These are phyloP conservation scores for Drosophila macrothrix DNA, from an alignment of 2,888 invertebrate species.

Conservation along the genomic window DNA sequence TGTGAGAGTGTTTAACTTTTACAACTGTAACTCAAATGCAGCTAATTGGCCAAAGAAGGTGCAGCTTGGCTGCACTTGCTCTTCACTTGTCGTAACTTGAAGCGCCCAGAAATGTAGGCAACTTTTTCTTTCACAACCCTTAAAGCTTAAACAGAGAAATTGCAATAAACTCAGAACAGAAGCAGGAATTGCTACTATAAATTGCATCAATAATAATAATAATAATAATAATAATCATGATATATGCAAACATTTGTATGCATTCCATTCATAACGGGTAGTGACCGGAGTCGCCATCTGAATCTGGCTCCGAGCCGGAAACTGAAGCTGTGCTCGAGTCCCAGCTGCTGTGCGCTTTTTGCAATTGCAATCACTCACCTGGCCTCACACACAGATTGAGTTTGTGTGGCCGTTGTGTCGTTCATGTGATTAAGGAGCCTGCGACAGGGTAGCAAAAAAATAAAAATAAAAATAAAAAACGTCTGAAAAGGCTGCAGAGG, in stretches of 20 bases:
- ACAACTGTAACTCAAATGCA: conserved; percentile 56
- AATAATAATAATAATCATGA: conserved; percentile 42
- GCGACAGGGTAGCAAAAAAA: not conserved
- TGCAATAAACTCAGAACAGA: not conserved
- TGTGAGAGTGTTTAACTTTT: conserved; percentile 58
- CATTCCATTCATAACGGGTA: conserved; percentile 35
- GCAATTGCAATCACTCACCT: conserved; percentile 67
- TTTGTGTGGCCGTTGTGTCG: conserved; percentile 61
- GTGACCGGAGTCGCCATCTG: not conserved
- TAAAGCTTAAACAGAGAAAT: conserved; percentile 22
- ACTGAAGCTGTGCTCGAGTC: not conserved
- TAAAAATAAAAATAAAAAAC: not conserved
- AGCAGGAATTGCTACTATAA: conserved; percentile 13
- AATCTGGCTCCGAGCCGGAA: conserved; percentile 10
- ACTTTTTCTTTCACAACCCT: conserved; percentile 9
- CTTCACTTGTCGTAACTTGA: not conserved
- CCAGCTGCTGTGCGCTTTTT: conserved; percentile 13
- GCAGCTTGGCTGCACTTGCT: not conserved
- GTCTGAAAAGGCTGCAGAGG: conserved; percentile 25
- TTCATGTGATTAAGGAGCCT: conserved; percentile 71
- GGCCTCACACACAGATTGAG: conserved; percentile 63
- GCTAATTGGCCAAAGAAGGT: conserved; percentile 63
- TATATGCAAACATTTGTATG: conserved; percentile 34
- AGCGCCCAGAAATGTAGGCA: conserved; percentile 23
- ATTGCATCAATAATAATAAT: conserved; percentile 41